A percentile compares a stretch with the other conserved stretches of the same genome.
These are phyloP conservation scores for Sminthurinus signatus DNA, from an alignment of 1,140 invertebrate genomes.

Conservation along the genomic window DNA sequence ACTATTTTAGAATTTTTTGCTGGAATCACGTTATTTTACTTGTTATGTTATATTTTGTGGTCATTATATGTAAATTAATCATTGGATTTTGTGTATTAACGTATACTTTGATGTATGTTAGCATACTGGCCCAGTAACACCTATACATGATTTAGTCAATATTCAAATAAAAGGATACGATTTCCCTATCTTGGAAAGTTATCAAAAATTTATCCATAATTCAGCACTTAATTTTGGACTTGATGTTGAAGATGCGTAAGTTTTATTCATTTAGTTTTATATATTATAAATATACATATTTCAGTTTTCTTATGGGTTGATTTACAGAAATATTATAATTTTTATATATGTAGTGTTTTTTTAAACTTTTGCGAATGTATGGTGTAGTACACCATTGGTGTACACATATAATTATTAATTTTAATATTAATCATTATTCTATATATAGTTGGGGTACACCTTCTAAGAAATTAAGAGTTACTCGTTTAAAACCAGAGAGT, in stretches of 20 bases:
- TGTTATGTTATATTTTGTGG: too few relatives aligned
- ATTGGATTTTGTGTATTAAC: too few relatives aligned
- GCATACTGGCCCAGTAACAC: too few relatives aligned
- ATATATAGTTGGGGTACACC: slow-evolving; percentile 64
- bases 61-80: too few relatives aligned
- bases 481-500: slow-evolving; percentile 61
- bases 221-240: slow-evolving; percentile 65
- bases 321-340: neutral
- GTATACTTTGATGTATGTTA: too few relatives aligned
- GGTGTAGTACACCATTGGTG: slow-evolving; percentile 57
- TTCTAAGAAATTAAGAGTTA: slow-evolving; percentile 58
- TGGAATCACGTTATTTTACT: too few relatives aligned
- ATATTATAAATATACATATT: too few relatives aligned
- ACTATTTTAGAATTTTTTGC: too few relatives aligned
- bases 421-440: too few relatives aligned
- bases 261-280: slow-evolving; percentile 8
- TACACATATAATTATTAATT: too few relatives aligned
- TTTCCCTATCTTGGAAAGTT: slow-evolving; percentile 70
- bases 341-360: neutral
- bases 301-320: too few relatives aligned
- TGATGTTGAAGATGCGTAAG: slow-evolving; percentile 66
- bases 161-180: slow-evolving; percentile 75
- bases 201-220: slow-evolving; percentile 66
- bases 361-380: slow-evolving; percentile 2
- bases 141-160: slow-evolving; percentile 65